These are phyloP conservation scores for Pempheris klunzingeri DNA, from an alignment of 2,797 vertebrate species.

Conservation along the genomic window DNA sequence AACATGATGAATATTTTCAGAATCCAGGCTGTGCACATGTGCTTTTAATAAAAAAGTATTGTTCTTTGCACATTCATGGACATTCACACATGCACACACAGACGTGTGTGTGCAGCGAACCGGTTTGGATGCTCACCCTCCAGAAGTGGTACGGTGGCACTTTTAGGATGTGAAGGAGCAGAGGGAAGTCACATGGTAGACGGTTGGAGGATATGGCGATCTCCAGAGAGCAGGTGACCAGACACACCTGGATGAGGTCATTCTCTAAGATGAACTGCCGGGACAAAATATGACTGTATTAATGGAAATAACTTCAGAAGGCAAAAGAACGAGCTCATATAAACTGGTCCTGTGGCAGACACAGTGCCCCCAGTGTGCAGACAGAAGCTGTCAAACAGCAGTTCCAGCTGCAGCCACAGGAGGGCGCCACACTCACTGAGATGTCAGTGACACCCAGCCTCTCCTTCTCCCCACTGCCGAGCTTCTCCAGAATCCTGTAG, in stretches of 20 bases:
- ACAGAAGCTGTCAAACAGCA: neutral
- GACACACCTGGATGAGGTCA: conserved; percentile 88
- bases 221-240: conserved; percentile 92
- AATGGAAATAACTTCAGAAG: too few relatives aligned
- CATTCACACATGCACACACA: neutral
- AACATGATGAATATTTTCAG: neutral
- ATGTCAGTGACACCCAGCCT: conserved; percentile 84
- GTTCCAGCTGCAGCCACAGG: conserved; percentile 51
- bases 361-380: neutral
- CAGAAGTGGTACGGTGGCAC: conserved; percentile 91
- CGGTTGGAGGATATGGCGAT: conserved; percentile 86
- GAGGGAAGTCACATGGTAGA: conserved; percentile 88
- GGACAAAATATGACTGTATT: too few relatives aligned
- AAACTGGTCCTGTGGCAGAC: too few relatives aligned
- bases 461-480: conserved; percentile 86
- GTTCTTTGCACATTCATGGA: neutral
- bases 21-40: neutral
- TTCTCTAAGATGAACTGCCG: conserved; percentile 88
- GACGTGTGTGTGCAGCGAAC: neutral
- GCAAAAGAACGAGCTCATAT: too few relatives aligned
- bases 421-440: conserved; percentile 86
- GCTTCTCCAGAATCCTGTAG: conserved; percentile 90
- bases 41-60: neutral
- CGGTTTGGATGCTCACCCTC: conserved; percentile 81
- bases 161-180: conserved; percentile 87